Conservation (phyloP, 2,888 invertebrate species). For the Habrosyne pyritoides region DNA sequence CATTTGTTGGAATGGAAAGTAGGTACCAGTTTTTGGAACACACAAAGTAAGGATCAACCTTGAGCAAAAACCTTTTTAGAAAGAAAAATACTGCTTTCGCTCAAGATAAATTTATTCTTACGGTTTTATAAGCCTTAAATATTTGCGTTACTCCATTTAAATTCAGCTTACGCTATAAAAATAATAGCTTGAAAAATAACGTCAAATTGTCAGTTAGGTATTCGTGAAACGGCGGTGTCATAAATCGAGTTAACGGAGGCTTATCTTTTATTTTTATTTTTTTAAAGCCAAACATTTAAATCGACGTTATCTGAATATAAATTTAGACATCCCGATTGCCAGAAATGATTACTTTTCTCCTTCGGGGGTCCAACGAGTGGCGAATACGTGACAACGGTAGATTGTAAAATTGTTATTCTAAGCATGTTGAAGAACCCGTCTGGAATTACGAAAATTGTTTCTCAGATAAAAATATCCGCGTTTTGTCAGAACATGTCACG, state of each 20-base stretch:
- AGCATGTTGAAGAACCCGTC: conserved; percentile 70
- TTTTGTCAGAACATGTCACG: conserved; percentile 55
- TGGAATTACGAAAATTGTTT: conserved; percentile 78
- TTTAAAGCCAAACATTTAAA: conserved; percentile 63
- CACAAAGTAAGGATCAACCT: conserved; percentile 2
- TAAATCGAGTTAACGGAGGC: conserved; percentile 28
- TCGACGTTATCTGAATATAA: conserved; percentile 72
- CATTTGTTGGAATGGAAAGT: conserved; percentile 1
- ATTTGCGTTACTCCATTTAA: conserved; percentile 2
- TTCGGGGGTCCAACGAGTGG: conserved; percentile 68
- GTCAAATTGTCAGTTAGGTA: conserved; percentile 6
- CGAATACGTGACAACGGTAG: conserved; percentile 71
- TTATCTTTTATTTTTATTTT: conserved; percentile 46
- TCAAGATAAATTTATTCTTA: conserved; percentile 2
- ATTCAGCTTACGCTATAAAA: conserved; percentile 3
- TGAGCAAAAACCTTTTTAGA: not conserved
- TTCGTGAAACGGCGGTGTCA: not conserved
- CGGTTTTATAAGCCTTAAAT: conserved; percentile 3
- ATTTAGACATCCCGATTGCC: conserved; percentile 71
- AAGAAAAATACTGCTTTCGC: conserved; percentile 3
- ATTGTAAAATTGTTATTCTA: conserved; percentile 81
- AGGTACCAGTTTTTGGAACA: conserved; percentile 1
- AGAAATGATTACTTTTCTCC: conserved; percentile 77
- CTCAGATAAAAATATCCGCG: conserved; percentile 62
- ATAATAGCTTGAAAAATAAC: conserved; percentile 1